Evolutionary conservation across 2,888 invertebrate species (phyloP).

Genomic region (Coecobrya sp.): DNA sequence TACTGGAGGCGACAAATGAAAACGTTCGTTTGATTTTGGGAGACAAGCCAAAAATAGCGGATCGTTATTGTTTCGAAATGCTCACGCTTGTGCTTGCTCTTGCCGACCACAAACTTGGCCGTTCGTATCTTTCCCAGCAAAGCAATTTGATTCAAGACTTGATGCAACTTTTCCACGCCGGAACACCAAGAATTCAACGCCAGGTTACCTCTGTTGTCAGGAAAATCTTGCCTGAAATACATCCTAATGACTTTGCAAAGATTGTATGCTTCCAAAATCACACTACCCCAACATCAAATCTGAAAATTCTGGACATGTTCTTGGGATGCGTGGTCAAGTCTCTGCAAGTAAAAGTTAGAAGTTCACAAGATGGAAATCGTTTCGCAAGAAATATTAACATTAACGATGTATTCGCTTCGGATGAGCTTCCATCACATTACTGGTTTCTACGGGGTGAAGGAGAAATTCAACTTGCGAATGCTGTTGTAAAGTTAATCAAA

Average conservation of each 20-base stretch:
- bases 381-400: constrained; percentile 85
- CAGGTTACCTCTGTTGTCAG: constrained; percentile 96
- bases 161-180: constrained; percentile 95
- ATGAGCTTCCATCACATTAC: constrained; percentile 84
- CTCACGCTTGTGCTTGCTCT: constrained; percentile 97
- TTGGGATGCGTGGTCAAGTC: constrained; percentile 97
- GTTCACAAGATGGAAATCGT: constrained; percentile 84
- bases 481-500: constrained; percentile 94
- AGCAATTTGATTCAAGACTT: constrained; percentile 95
- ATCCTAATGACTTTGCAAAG: constrained; percentile 94
- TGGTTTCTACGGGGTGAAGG: constrained; percentile 97
- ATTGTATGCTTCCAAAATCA: constrained; percentile 89
- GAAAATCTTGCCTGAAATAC: constrained; percentile 96
- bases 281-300: constrained; percentile 79
- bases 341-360: constrained; percentile 93
- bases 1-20: constrained; percentile 84
- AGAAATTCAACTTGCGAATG: constrained; percentile 94
- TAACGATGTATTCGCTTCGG: constrained; percentile 83
- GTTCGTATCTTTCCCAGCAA: constrained; percentile 96
- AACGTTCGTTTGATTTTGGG: constrained; percentile 82
- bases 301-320: constrained; percentile 96
- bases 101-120: constrained; percentile 96
- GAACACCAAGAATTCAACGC: constrained; percentile 97
- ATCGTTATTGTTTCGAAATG: constrained; percentile 99
- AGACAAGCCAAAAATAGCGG: constrained; percentile 88